A percentile compares a stretch with the other conserved stretches of the same genome.
phyloP scores from a whole-genome alignment of 1,140 invertebrate genomes.

The Diploscapter pachys region DNA sequence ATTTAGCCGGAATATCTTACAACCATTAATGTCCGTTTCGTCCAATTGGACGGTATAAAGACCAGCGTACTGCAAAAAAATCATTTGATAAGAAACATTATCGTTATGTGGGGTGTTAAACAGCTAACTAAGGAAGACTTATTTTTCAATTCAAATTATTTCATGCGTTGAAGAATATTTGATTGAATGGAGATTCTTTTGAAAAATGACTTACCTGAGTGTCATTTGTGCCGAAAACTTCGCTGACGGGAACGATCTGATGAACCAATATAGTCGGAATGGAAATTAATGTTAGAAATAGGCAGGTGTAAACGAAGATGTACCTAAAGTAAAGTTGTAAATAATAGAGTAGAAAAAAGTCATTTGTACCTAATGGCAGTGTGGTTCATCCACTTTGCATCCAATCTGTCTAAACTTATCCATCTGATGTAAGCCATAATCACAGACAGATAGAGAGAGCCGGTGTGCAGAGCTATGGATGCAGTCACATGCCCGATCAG shows the following conservation, averaged over 20 bases:
- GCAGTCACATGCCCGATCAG: slow-evolving; percentile 32
- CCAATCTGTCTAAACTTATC: slow-evolving; percentile 32
- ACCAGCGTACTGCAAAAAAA: slow-evolving; percentile 10
- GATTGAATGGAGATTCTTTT: background rate
- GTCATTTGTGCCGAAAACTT: slow-evolving; percentile 25
- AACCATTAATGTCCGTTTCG: slow-evolving; percentile 26
- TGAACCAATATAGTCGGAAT: slow-evolving; percentile 36
- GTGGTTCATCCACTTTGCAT: slow-evolving; percentile 38
- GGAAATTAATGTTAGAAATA: slow-evolving; percentile 30
- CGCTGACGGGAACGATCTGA: slow-evolving; percentile 30
- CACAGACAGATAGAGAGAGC: slow-evolving; percentile 35
- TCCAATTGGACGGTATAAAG: slow-evolving; percentile 38
- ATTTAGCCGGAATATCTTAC: slow-evolving; percentile 32
- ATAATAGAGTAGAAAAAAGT: background rate
- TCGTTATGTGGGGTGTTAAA: no score
- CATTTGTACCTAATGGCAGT: slow-evolving; percentile 20
- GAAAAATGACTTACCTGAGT: slow-evolving; percentile 10
- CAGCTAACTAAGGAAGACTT: no score
- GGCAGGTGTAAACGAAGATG: slow-evolving; percentile 33
- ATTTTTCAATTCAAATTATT: background rate
- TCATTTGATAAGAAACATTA: background rate
- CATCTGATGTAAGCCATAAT: slow-evolving; percentile 40
- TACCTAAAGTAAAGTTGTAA: slow-evolving; percentile 13
- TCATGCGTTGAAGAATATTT: background rate
- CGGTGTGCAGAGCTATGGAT: slow-evolving; percentile 39